Base-by-base conservation (phyloP, 2,888 invertebrate genomes). In the Drosophila quinaria region DNA sequence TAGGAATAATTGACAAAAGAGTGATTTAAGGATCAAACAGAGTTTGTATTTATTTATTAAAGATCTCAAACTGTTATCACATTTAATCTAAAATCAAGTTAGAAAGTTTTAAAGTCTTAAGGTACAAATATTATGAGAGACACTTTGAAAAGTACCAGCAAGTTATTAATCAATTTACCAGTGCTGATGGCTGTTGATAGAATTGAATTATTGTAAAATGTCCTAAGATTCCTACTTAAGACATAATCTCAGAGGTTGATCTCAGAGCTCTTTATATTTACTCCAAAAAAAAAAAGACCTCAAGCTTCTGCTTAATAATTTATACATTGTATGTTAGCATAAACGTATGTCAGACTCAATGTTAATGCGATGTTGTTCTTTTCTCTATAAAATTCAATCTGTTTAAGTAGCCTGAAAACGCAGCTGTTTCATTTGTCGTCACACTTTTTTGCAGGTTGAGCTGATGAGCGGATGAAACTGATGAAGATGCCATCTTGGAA, bases 341-440 rank as follows among this genome's bases (percentile, higher is more conserved):
- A 19, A 4, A 8, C 17, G 17, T 49, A 19, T 33, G 29, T 29
- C 15, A 22, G 22, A 46, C 9, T 25, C 15, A 15, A n/a, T 47
- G n/a, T 41, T 52, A 8, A n/a, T 22, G 8, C 29, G 29, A 8
- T 29, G 19, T 17, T 10, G 33, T 44, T 33, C 15, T 44, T 35
- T 15, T 22, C 3, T 4, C 4, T n/a, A n/a, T 33, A 1, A 50
- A 35, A 19, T 55, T 31, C 41, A 44, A 42, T 55, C 19, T 44
- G 55, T 22, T 46, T 35, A 56, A 46, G 39, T 56, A 22, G 25
- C n/a, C n/a, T 35, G 19, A 22, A 35, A 46, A 37, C 58, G 25
- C 58, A 58, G 58, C 58, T 58, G 56, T 17, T 22, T 58, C 15
- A 54, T 29, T 54, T 41, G 39, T 37, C 22, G 25, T 22, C 17